Evolutionary conservation across 1,140 invertebrate species (phyloP).

Genomic region (Zaprionus davidi): DNA sequence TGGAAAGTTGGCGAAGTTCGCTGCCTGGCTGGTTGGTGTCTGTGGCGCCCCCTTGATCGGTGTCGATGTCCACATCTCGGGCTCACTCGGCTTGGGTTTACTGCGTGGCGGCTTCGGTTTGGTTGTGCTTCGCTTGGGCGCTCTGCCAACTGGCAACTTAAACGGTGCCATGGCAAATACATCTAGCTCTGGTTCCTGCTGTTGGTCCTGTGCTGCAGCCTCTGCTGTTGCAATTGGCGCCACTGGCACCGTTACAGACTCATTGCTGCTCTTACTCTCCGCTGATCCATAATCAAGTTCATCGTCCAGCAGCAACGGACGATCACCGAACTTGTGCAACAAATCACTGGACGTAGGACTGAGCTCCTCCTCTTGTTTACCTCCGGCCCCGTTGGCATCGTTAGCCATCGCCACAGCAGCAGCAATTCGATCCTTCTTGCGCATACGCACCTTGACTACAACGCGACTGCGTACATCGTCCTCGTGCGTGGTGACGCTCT

Average conservation of each 20-base stretch:
- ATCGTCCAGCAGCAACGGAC: slow-evolving; percentile 91
- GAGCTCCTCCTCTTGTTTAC: slow-evolving; percentile 61
- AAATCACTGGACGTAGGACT: slow-evolving; percentile 85
- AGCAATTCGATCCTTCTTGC: slow-evolving; percentile 76
- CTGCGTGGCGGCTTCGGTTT: slow-evolving; percentile 51
- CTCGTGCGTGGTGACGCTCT: slow-evolving; percentile 88
- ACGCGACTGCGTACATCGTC: slow-evolving; percentile 86
- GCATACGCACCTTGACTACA: slow-evolving; percentile 82
- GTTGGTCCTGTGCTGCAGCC: slow-evolving; percentile 24
- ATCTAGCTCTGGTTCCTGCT: slow-evolving; percentile 85
- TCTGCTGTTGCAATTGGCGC: slow-evolving; percentile 22
- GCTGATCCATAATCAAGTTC: slow-evolving; percentile 89
- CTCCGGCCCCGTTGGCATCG: slow-evolving; percentile 28
- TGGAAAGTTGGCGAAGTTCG: slow-evolving; percentile 73
- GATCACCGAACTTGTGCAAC: slow-evolving; percentile 91
- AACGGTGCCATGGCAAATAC: slow-evolving; percentile 92
- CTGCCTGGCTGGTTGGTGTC: slow-evolving; percentile 17
- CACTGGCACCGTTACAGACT: slow-evolving; percentile 32
- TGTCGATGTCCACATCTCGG: slow-evolving; percentile 79
- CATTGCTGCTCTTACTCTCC: slow-evolving; percentile 75
- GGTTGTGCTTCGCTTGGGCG: slow-evolving; percentile 62
- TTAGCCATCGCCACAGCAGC: slow-evolving; percentile 21
- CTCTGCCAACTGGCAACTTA: slow-evolving; percentile 85
- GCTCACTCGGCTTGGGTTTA: slow-evolving; percentile 36
- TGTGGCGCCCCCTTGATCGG: slow-evolving; percentile 58